Base-by-base conservation (phyloP, 2,797 vertebrate genomes). In the Acestrorhynchus altus region DNA sequence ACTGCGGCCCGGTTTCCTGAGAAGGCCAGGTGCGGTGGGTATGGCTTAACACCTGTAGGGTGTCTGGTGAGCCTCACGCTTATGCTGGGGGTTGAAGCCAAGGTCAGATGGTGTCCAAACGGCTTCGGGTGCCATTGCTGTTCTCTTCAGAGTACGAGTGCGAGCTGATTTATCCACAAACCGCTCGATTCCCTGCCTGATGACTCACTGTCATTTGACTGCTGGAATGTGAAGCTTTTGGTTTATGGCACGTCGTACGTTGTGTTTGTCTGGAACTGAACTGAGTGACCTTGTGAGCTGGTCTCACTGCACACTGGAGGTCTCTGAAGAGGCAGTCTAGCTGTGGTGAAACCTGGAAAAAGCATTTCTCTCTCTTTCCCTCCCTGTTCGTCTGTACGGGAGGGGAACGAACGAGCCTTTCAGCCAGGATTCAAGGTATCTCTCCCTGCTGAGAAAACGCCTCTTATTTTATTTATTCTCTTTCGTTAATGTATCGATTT, bases 401-500 rank as follows among this genome's bases (percentile, higher is more conserved):
- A 28, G 26, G n/a, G 46, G 26, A 59, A 77, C 68, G 63, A 70
- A 59, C 74, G 42, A 44, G 3, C 26, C 20, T 52, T 64, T 77
- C 49, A 42, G 16, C 18, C 28, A 22, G 26, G 63, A 57, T 56
- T 4, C 10, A 46, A 13, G 51, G 35, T 65, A 54, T 52, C 42
- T 54, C 28, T 61, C 35, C 52, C 44, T 26, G 63, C 20, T 31
- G 31, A 66, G 73, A 71, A 65, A 75, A 44, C 57, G 35, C 15
- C 9, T 65, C 59, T 72, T 90, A 83, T 90, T 90, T 89, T 92
- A 92, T 90, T 92, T 88, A 91, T 89, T 82, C 67, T 89, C 87
- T 88, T 85, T 86, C 85, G 92, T 88, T 90, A 89, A 89, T 90
- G 81, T 91, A 90, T 92, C 86, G 90, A 92, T 93, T 91, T 91